phyloP scores from a whole-genome alignment of 1,140 invertebrate species.

The Helicoverpa zea region DNA sequence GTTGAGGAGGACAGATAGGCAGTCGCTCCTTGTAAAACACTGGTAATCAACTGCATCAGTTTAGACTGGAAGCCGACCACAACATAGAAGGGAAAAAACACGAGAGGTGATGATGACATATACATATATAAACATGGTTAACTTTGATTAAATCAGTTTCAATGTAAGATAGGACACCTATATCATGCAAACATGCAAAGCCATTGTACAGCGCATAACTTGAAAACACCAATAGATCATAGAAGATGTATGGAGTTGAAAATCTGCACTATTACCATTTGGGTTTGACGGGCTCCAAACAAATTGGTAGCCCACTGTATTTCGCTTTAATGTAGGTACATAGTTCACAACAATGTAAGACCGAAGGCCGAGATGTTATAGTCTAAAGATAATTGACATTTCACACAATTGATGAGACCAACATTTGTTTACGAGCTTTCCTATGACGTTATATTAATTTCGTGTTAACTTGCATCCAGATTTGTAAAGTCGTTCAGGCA shows the following conservation, averaged over 20 bases:
- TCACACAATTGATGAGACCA: constrained; percentile 24
- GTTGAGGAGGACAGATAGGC: too few relatives aligned
- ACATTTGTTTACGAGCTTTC: constrained; percentile 7
- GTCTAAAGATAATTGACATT: constrained; percentile 13
- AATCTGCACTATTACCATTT: constrained; percentile 39
- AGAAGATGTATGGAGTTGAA: constrained; percentile 43
- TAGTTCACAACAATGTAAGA: constrained; percentile 28
- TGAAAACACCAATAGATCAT: constrained; percentile 45
- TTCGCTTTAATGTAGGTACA: constrained; percentile 36
- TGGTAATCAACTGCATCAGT: too few relatives aligned
- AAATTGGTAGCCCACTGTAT: constrained; percentile 30
- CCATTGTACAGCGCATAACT: background rate
- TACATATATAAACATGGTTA: too few relatives aligned
- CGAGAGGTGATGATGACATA: too few relatives aligned
- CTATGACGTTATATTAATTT: background rate
- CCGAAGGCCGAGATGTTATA: constrained; percentile 6
- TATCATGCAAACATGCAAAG: too few relatives aligned
- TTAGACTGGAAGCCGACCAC: too few relatives aligned
- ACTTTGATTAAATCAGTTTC: too few relatives aligned
- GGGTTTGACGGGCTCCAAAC: constrained; percentile 37
- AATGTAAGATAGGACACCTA: too few relatives aligned
- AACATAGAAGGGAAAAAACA: too few relatives aligned
- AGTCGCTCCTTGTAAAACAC: too few relatives aligned
- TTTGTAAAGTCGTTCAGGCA: too few relatives aligned
- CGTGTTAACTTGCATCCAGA: background rate